These are phyloP conservation scores for Yponomeuta malinellus DNA, from an alignment of 2,888 invertebrate genomes.

Conservation along the genomic window DNA sequence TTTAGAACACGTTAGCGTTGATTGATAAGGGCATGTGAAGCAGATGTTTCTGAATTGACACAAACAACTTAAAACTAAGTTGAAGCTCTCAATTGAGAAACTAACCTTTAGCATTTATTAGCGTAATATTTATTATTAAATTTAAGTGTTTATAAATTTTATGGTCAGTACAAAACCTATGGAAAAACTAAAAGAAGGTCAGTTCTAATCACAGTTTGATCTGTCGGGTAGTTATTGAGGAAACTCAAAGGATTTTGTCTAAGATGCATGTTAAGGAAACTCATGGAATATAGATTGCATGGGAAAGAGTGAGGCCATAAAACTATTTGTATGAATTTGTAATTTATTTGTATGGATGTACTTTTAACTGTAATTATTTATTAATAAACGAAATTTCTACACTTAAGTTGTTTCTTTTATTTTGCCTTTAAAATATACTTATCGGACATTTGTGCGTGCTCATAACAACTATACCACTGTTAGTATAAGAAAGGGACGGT, in stretches of 20 bases:
- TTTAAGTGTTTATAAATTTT: not conserved
- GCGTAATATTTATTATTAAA: not conserved
- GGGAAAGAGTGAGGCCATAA: conserved; percentile 12
- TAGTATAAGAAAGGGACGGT: no score
- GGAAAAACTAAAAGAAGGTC: not conserved
- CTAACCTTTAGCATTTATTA: not conserved
- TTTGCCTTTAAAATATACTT: not conserved
- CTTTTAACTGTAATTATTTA: conserved; percentile 4
- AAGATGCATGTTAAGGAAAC: not conserved
- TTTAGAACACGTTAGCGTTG: no score
- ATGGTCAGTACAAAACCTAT: not conserved
- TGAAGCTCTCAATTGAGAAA: not conserved
- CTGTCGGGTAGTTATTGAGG: not conserved
- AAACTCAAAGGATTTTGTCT: not conserved
- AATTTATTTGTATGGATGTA: conserved; percentile 6
- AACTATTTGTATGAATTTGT: conserved; percentile 15
- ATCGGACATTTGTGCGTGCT: no score
- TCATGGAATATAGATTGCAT: not conserved
- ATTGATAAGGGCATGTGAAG: no score
- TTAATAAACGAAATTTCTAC: conserved; percentile 9
- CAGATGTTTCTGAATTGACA: not conserved
- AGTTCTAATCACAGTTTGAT: not conserved
- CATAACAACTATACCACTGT: no score
- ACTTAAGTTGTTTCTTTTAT: conserved; percentile 1
- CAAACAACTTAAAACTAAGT: not conserved